Base-by-base conservation (phyloP, 2,113 vertebrate species). In the Menura novaehollandiae region DNA sequence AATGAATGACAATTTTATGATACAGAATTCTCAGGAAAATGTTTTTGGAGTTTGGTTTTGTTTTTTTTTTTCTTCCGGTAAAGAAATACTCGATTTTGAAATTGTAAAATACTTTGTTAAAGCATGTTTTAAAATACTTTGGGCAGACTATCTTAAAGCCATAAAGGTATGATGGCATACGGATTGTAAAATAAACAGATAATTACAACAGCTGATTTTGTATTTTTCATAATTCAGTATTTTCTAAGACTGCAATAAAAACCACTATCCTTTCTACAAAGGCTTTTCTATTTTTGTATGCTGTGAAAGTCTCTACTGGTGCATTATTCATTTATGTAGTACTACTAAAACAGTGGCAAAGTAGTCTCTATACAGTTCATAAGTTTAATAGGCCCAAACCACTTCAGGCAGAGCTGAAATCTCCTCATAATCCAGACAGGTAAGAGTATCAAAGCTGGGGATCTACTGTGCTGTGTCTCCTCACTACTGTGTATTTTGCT, bases 221-320 rank as follows among this genome's bases (percentile, higher is more conserved):
- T 97, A 98, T 97, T 96, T 98, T 98, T 98, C 97, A 91, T 98
- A 98, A 97, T 97, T 94, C 92, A 96, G 1, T 97, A 96, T 98
- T 98, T 98, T 98, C 94, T 98, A 98, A 97, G 75, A 95, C 94
- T 96, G 56, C 97, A 98, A 98, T 98, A 98, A 98, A 97, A 98
- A 97, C 97, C 96, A 98, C 97, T 98, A 97, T 97, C 92, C 97
- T 97, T 97, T 94, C 81, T 97, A 93, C 90, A 94, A 96, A 97
- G 94, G 79, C 96, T 96, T 97, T 97, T 95, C 95, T 95, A 96
- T 97, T 97, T 97, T 96, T 96, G 94, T 97, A 7, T 84, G 76
- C 92, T 92, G 41, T 96, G 53, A 11, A 91, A 92, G 43, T 94
- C 62, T 90, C 69, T 89, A 51, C 60, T 82, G 53, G 53, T 93